Conservation (phyloP, 1,140 invertebrate species). For the Neotoxoptera formosana region DNA sequence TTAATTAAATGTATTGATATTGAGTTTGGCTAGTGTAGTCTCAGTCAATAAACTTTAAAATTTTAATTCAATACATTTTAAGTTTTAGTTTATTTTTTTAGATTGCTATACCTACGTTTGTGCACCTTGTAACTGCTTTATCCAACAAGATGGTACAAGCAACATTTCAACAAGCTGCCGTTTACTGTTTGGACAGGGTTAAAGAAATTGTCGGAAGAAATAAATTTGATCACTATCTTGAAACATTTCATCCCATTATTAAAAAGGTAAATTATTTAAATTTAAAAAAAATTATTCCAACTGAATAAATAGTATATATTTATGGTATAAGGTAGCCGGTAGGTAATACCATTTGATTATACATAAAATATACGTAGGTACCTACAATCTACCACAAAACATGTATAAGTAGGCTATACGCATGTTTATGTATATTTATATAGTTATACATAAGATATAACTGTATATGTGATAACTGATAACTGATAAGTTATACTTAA, state of each 20-base stretch:
- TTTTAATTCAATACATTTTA: background rate
- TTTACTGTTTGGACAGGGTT: conserved; percentile 73
- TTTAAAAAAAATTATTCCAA: background rate
- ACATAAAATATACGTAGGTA: no score
- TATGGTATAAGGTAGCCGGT: background rate
- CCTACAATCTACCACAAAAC: no score
- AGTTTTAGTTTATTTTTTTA: background rate
- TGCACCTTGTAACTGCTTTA: conserved; percentile 67
- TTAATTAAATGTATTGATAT: background rate
- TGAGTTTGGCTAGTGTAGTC: background rate
- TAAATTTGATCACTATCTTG: conserved; percentile 67
- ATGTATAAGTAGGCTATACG: no score
- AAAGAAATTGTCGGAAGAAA: conserved; percentile 69
- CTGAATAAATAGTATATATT: background rate
- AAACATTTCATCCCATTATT: conserved; percentile 66
- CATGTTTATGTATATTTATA: no score
- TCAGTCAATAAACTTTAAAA: background rate
- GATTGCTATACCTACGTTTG: conserved; percentile 58
- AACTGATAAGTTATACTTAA: no score
- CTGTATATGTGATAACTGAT: no score
- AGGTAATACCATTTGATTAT: no score
- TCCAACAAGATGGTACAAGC: conserved; percentile 73
- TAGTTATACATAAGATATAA: no score
- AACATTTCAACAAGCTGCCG: conserved; percentile 73
- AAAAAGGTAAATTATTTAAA: conserved; percentile 62